Conservation (phyloP, 2,888 invertebrate species). For the Camptogramma bilineatum region DNA sequence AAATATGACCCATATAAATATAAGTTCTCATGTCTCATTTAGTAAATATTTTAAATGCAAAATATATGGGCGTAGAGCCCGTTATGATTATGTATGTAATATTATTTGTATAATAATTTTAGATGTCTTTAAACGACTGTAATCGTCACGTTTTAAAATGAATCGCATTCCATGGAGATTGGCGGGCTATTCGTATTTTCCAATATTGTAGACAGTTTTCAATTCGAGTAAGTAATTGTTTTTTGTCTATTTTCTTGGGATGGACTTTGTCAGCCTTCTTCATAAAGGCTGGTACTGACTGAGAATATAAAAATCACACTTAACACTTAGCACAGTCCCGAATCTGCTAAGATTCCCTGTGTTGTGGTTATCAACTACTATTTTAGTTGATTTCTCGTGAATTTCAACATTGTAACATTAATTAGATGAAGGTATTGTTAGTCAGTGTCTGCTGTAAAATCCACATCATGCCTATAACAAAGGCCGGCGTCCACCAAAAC, state of each 20-base stretch:
- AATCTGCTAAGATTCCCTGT: too few species aligned
- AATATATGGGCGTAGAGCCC: conserved; percentile 65
- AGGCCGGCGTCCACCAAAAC: conserved; percentile 8
- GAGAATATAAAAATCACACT: neutral
- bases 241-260: conserved; percentile 6
- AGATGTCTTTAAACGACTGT: conserved; percentile 41
- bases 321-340: too few species aligned
- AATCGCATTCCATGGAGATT: conserved; percentile 43
- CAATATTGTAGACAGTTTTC: conserved; percentile 5
- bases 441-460: conserved; percentile 7
- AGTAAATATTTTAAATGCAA: conserved; percentile 63
- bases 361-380: too few species aligned
- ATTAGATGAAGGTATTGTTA: neutral
- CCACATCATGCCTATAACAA: conserved; percentile 11
- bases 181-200: conserved; percentile 1
- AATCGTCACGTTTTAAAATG: conserved; percentile 28
- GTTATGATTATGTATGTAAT: conserved; percentile 56
- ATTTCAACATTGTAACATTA: neutral
- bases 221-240: neutral
- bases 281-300: conserved; percentile 14
- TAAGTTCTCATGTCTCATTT: conserved; percentile 69
- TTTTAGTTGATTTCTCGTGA: neutral
- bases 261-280: conserved; percentile 11
- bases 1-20: conserved; percentile 59
- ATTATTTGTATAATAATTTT: conserved; percentile 44